Conservation (phyloP, 2,113 vertebrate species). For the Hemichromis elongatus region DNA sequence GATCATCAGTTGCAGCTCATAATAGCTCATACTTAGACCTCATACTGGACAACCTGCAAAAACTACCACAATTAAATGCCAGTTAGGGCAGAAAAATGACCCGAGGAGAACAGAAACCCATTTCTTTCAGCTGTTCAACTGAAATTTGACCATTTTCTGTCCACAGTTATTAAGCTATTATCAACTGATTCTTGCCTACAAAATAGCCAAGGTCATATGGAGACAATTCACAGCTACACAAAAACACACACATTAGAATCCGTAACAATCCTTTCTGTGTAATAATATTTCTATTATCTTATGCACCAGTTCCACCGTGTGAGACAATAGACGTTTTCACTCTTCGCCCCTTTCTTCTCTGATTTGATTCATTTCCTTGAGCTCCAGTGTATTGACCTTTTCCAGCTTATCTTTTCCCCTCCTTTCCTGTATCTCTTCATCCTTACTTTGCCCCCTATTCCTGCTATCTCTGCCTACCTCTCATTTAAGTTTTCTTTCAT, state of each 20-base stretch:
- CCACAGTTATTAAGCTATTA: not conserved
- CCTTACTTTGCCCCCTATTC: not conserved
- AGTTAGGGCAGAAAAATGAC: not conserved
- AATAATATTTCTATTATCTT: conserved; percentile 17
- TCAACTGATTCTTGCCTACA: not conserved
- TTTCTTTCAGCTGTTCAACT: not conserved
- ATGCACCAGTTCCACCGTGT: not conserved
- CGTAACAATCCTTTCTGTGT: not conserved
- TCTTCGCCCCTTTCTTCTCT: not conserved
- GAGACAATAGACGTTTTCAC: not conserved
- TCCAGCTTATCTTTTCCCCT: not conserved
- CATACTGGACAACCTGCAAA: not conserved
- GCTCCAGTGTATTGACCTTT: conserved; percentile 9
- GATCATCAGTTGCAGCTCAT: not conserved
- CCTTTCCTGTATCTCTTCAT: not conserved
- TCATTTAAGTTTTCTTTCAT: conserved; percentile 7
- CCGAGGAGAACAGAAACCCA: not conserved
- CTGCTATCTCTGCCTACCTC: not conserved
- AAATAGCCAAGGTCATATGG: not conserved
- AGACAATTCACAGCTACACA: not conserved
- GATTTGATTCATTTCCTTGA: conserved; percentile 8
- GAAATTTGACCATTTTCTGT: not conserved
- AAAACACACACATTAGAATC: not conserved
- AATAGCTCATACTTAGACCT: not conserved
- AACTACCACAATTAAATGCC: not conserved